Percentiles rank a stretch among this genome's conserved stretches.
Evolutionary conservation across 2,888 invertebrate genomes (phyloP).

Genomic region (Heliconius ismenius): DNA sequence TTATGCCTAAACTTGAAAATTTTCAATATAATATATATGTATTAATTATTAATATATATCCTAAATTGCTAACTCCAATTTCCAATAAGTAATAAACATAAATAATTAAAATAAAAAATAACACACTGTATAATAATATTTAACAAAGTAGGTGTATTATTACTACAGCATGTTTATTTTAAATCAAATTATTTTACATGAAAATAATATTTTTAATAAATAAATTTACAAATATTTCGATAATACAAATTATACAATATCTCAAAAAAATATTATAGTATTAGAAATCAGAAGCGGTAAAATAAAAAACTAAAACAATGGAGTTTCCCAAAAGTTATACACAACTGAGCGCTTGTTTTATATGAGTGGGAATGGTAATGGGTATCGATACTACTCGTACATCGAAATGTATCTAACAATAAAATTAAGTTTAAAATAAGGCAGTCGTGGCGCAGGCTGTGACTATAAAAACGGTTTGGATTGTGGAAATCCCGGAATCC

Average conservation of each 20-base stretch:
- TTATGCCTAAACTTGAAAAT: conserved; percentile 50
- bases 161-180: neutral
- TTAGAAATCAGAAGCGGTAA: no score
- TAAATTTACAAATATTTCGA: neutral
- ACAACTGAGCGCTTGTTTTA: no score
- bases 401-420: no score
- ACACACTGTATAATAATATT: neutral
- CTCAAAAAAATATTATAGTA: neutral
- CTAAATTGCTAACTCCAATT: conserved; percentile 2
- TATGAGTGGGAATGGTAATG: no score
- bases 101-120: neutral
- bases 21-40: neutral
- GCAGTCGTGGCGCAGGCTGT: no score
- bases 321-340: no score
- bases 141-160: neutral
- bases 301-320: no score
- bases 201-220: neutral
- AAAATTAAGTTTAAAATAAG: no score
- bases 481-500: no score
- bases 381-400: no score
- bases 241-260: neutral
- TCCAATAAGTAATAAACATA: neutral
- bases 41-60: neutral
- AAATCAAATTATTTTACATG: neutral
- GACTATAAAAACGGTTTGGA: no score